Evolutionary conservation across 2,888 invertebrate species (phyloP).

Genomic region (Holacanthella duospinosa): DNA sequence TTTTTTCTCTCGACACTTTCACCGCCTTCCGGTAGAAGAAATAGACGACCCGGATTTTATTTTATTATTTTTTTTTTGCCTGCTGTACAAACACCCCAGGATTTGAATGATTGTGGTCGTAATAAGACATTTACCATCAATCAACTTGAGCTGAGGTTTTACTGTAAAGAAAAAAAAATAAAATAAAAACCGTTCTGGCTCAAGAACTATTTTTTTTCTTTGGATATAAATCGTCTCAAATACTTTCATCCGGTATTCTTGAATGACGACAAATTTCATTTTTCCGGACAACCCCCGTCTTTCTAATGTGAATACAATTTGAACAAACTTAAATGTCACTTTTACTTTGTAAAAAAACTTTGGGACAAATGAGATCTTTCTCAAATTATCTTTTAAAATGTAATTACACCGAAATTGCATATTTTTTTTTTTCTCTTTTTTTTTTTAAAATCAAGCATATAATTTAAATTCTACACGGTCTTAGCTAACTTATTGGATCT

Average conservation of each 20-base stretch:
- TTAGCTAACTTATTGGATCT: no score
- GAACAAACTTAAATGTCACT: no score
- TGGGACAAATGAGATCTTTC: no score
- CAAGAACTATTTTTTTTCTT: background rate
- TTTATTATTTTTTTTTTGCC: background rate
- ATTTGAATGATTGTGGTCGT: background rate
- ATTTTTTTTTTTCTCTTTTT: no score
- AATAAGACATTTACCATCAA: background rate
- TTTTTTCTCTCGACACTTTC: background rate
- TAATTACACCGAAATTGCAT: no score
- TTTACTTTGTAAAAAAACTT: no score
- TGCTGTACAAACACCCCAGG: background rate
- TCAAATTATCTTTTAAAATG: no score
- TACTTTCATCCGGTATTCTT: background rate
- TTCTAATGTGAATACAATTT: no score
- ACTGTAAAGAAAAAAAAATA: background rate
- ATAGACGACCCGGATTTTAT: background rate
- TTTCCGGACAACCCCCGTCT: no score
- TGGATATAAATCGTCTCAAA: background rate
- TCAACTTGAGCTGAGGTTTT: background rate
- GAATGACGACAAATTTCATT: background rate
- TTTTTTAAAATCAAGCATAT: no score
- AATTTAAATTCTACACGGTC: no score
- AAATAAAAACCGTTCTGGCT: background rate
- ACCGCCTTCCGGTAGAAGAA: background rate